Evolutionary conservation across 1,140 invertebrate genomes (phyloP), one percentile per base, ranked within the genome.

Genomic region (Aphelinus certus): DNA sequence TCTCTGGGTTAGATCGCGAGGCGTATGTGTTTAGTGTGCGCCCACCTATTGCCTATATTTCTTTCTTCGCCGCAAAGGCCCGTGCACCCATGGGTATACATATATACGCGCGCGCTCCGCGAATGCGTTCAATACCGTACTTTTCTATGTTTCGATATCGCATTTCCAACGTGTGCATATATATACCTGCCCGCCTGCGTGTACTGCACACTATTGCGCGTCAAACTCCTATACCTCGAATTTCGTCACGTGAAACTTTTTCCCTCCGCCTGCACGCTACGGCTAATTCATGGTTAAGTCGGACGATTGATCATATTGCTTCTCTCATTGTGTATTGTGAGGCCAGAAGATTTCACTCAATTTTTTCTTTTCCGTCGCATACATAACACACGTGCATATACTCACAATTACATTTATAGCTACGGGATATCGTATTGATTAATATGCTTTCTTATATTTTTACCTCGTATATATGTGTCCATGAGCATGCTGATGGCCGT

Each of bases 101-200:
- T 26, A 26, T 26, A 26, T n/a, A n/a, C 55, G 43, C 58, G 56
- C 56, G 55, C 26, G 26, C 26, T 26, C 26, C 26, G 26, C 26
- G 26, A 26, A 26, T 58, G 67, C 68, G 68, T 43, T 71, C 67
- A 53, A 75, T 70, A 70, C 60, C 62, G 61, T 65, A 64, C 67
- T 70, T 71, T 75, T 71, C 67, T 65, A 60, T 60, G 67, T 67
- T 65, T 65, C 73, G 60, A 65, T 70, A 75, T 75, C 61, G 67
- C 64, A 53, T 70, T 75, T 65, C 73, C 64, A n/a, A 57, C 7
- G 53, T 53, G 51, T 43, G 42, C 49, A 49, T 53, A 62, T 55
- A 64, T 9, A 49, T 74, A 60, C 65, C 56, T 61, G 56, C 48
- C 4, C 57, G 46, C 61, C 53, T 26, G 26, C 26, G 26, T 26